Conservation (phyloP, 92 coral and sea anemone species). For the Bergia sp. region DNA sequence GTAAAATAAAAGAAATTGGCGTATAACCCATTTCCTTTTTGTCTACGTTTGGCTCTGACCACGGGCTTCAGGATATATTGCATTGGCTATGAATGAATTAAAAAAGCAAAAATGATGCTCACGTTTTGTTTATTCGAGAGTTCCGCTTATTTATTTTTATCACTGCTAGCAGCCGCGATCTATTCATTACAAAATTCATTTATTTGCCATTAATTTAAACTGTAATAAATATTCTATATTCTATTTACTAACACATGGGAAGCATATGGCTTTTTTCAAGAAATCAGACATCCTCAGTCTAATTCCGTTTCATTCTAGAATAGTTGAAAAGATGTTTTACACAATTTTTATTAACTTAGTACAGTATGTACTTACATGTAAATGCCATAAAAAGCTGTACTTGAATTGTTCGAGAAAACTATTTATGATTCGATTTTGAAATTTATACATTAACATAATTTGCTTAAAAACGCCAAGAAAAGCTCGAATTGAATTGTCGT, state of each 20-base stretch:
- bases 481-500: constrained; percentile 8
- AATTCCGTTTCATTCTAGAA: constrained; percentile 3
- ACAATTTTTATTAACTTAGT: background rate
- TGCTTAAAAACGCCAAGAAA: background rate
- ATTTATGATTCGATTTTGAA: background rate
- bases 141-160: background rate
- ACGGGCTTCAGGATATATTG: background rate
- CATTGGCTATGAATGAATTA: background rate
- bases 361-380: constrained; percentile 3
- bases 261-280: constrained; percentile 17
- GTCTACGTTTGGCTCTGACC: background rate
- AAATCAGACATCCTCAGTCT: constrained; percentile 5
- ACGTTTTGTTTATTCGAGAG: background rate
- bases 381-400: background rate
- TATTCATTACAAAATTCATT: constrained; percentile 7
- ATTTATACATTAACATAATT: constrained; percentile 8
- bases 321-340: constrained; percentile 6
- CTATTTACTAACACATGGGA: constrained; percentile 17
- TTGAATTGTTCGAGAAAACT: constrained; percentile 23
- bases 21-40: background rate
- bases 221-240: constrained; percentile 8
- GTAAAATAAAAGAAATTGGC: background rate
- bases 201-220: background rate
- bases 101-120: background rate
- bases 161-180: too few species aligned